Percentiles rank a stretch among this genome's conserved stretches.
phyloP scores from a whole-genome alignment of 2,797 vertebrate species.

The Tiaroga cobitis region DNA sequence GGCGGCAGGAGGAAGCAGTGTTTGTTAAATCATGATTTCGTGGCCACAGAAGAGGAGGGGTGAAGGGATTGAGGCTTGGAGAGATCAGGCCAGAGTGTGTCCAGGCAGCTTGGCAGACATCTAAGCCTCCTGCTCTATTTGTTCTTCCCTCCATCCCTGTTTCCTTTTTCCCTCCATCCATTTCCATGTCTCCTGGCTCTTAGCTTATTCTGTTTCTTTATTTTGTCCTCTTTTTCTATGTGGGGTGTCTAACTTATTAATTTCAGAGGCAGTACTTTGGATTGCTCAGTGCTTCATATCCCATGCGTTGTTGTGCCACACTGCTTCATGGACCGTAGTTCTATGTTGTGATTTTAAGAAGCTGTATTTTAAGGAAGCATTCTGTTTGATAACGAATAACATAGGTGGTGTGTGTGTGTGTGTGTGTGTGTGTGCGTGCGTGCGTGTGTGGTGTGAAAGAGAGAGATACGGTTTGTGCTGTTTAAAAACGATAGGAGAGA shows the following conservation, averaged over 20 bases:
- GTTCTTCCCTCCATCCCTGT: slow-evolving; percentile 39
- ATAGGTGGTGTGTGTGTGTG: no score
- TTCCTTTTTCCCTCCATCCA: slow-evolving; percentile 3
- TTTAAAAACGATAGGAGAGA: no score
- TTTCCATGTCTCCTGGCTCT: slow-evolving; percentile 55
- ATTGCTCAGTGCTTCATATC: slow-evolving; percentile 26
- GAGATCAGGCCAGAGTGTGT: slow-evolving; percentile 57
- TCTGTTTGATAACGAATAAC: background rate
- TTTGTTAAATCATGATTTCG: slow-evolving; percentile 51
- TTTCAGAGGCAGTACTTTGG: slow-evolving; percentile 20
- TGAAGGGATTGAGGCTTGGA: slow-evolving; percentile 9
- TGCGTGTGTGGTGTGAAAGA: no score
- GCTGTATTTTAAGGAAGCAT: background rate
- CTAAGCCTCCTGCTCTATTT: slow-evolving; percentile 66
- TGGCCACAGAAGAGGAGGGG: slow-evolving; percentile 9
- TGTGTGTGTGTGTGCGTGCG: no score
- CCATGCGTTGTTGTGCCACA: slow-evolving; percentile 13
- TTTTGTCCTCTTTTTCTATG: slow-evolving; percentile 36
- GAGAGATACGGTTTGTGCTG: no score
- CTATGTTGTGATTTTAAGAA: background rate
- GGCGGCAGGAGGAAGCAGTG: slow-evolving; percentile 36
- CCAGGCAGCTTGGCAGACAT: slow-evolving; percentile 71
- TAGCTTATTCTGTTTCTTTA: slow-evolving; percentile 35
- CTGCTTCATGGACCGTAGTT: background rate
- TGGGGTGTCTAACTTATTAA: slow-evolving; percentile 50